These are phyloP conservation scores for Probosciger aterrimus DNA, from an alignment of 2,113 vertebrate species.

Conservation along the genomic window DNA sequence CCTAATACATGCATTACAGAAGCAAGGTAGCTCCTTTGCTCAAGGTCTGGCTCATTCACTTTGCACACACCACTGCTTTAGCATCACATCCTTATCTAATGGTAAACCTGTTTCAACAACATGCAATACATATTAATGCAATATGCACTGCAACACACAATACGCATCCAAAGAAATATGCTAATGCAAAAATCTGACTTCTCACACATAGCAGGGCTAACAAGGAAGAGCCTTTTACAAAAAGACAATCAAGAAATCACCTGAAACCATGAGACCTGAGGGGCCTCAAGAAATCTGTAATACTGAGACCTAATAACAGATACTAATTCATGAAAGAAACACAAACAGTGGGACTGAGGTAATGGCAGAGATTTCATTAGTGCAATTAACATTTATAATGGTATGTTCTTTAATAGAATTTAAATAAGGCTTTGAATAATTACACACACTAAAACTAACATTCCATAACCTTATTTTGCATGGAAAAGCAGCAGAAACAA, in stretches of 20 bases:
- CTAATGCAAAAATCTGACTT: slow-evolving; percentile 49
- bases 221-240: slow-evolving; percentile 48
- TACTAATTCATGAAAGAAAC: slow-evolving; percentile 51
- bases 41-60: slow-evolving; percentile 44
- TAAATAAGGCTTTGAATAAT: slow-evolving; percentile 83
- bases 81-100: slow-evolving; percentile 56
- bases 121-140: slow-evolving; percentile 70
- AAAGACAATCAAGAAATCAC: slow-evolving; percentile 48
- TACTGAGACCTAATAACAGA: not conserved
- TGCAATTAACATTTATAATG: slow-evolving; percentile 79
- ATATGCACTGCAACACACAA: slow-evolving; percentile 62
- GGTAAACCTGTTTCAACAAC: slow-evolving; percentile 56
- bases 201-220: slow-evolving; percentile 31
- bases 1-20: slow-evolving; percentile 70
- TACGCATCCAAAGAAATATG: slow-evolving; percentile 54
- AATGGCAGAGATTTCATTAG: slow-evolving; percentile 74
- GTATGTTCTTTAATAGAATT: slow-evolving; percentile 77
- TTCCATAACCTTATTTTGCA: slow-evolving; percentile 70
- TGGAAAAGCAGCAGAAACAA: slow-evolving; percentile 68
- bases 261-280: not conserved
- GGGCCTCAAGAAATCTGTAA: not conserved
- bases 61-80: slow-evolving; percentile 68
- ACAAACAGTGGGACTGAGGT: slow-evolving; percentile 55
- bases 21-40: slow-evolving; percentile 58
- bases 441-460: slow-evolving; percentile 74